Percentiles rank a stretch among this genome's conserved stretches.
These are phyloP conservation scores for Propithecus deckenii DNA, from an alignment of 2,797 vertebrate genomes.

Conservation along the genomic window DNA sequence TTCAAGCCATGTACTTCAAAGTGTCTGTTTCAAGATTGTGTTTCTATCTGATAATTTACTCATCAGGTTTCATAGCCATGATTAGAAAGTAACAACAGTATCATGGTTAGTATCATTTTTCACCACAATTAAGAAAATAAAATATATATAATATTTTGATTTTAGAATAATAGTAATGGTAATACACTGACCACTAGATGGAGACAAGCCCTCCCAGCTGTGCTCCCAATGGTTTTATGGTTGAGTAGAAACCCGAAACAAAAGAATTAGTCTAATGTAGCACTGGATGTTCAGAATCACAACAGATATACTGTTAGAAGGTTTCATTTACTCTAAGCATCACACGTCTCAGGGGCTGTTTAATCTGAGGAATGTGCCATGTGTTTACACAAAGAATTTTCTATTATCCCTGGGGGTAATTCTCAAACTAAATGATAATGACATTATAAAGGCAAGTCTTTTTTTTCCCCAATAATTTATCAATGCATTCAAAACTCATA, in stretches of 20 bases:
- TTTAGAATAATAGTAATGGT: neutral
- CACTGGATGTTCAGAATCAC: constrained; percentile 68
- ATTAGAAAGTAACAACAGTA: neutral
- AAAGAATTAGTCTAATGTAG: constrained; percentile 60
- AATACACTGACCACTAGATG: constrained; percentile 78
- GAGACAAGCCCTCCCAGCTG: constrained; percentile 77
- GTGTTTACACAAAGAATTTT: constrained; percentile 52
- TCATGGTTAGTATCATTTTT: neutral
- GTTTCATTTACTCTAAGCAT: constrained; percentile 64
- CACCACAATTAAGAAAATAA: neutral
- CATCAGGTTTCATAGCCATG: neutral
- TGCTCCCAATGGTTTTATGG: neutral
- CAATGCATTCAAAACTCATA: neutral
- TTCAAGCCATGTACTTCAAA: neutral
- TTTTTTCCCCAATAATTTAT: neutral
- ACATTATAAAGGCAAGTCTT: neutral
- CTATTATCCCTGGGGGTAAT: neutral
- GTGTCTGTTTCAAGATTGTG: neutral
- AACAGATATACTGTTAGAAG: constrained; percentile 69
- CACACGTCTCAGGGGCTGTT: constrained; percentile 65
- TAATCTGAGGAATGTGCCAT: constrained; percentile 64
- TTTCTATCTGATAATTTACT: neutral
- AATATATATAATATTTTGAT: neutral
- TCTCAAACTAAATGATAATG: constrained; percentile 17
- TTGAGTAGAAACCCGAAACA: constrained; percentile 61